phyloP scores from a whole-genome alignment of 2,113 vertebrate genomes.

The Tetrao urogallus region DNA sequence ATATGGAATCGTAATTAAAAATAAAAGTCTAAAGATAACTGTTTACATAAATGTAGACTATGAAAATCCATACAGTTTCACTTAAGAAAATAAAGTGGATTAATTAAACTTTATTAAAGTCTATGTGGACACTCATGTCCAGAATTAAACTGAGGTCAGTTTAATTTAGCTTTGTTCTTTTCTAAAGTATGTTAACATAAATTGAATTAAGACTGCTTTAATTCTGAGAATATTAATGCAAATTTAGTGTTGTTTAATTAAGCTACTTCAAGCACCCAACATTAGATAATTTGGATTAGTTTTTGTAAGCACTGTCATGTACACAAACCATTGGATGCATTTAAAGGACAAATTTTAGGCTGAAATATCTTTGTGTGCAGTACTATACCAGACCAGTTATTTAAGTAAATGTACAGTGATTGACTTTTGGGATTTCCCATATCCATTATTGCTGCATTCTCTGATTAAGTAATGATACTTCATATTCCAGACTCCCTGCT shows the following conservation, averaged over 20 bases:
- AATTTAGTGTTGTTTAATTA: constrained; percentile 49
- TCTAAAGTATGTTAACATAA: constrained; percentile 41
- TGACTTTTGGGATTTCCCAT: not conserved
- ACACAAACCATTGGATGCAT: not conserved
- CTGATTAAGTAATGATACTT: not conserved
- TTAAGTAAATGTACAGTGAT: not conserved
- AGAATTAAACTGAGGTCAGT: constrained; percentile 21
- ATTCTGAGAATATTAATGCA: constrained; percentile 28
- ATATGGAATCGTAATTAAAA: constrained; percentile 60
- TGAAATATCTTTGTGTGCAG: not conserved
- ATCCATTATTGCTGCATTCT: not conserved
- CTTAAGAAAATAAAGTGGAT: constrained; percentile 20
- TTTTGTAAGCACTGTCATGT: not conserved
- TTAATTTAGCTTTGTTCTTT: constrained; percentile 55
- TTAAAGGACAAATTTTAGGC: not conserved
- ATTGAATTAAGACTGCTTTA: constrained; percentile 62
- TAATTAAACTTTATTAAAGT: constrained; percentile 47
- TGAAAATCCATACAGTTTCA: constrained; percentile 39
- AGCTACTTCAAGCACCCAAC: not conserved
- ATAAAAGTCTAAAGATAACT: constrained; percentile 59
- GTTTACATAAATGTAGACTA: constrained; percentile 46
- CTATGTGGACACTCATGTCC: not conserved
- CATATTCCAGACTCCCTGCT: not conserved
- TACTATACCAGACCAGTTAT: not conserved
- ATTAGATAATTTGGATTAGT: constrained; percentile 36